Evolutionary conservation across 2,113 vertebrate species (phyloP), one percentile per base, ranked within the genome.

Genomic region (Pelobates fuscus): DNA sequence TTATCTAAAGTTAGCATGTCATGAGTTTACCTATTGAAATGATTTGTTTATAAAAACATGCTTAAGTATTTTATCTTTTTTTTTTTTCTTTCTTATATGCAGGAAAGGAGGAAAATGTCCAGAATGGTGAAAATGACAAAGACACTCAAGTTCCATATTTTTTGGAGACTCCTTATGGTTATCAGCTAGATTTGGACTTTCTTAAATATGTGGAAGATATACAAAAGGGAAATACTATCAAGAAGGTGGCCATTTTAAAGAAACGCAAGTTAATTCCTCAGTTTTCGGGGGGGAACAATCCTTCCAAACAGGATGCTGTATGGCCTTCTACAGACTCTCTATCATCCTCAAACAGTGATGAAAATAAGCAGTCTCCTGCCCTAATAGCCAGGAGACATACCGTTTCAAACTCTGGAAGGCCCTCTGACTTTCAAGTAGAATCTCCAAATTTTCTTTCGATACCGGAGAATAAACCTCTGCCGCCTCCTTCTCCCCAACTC

Each of bases 121-220:
- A 91, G 68, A 92, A 91, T 80, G 84, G 91, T 82, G 91, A 92
- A 65, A 88, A 89, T 79, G 92, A 93, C 72, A 94, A 91, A 86
- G 92, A 91, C 58, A 84, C 83, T 57, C 91, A 88, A 77, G 82
- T 88, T 27, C 89, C 93, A 1, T 99, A 98, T 83, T 95, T 92
- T 86, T 92, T 99, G 91, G 96, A 98, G 84, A 99, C 97, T 1
- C 97, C 97, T n/a, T 99, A 99, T 0, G 97, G 97, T 77, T 99
- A 93, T 81, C 96, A 99, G 82, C 76, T 99, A 83, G 97, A 99
- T 85, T 87, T 99, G 87, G 96, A 99, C 84, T 99, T 99, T 83
- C 93, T 99, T 64, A 99, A 99, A 79, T 99, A 98, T 55, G 97
- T 99, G 80, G 94, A 99, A 61, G 96, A 98, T 87, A 99, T 99